A percentile compares a stretch with the other conserved stretches of the same genome.
These are phyloP conservation scores for Peribatodes rhomboidaria DNA, from an alignment of 2,888 invertebrate species.

Conservation along the genomic window DNA sequence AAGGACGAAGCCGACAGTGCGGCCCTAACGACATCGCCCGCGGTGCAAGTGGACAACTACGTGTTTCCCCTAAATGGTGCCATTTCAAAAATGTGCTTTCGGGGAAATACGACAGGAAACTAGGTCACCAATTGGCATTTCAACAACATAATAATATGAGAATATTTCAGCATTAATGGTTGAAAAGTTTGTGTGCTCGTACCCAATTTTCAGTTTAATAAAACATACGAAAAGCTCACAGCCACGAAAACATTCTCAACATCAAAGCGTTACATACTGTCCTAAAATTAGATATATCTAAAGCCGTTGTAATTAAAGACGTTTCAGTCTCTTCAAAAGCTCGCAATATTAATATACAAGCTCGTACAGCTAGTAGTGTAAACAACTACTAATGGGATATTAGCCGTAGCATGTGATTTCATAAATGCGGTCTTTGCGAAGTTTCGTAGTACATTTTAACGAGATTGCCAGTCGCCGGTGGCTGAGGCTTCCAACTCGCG, in stretches of 20 bases:
- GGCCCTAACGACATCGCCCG: slow-evolving; percentile 74
- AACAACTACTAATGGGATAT: slow-evolving; percentile 62
- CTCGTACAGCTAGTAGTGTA: slow-evolving; percentile 45
- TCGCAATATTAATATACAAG: slow-evolving; percentile 31
- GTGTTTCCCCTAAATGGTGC: slow-evolving; percentile 60
- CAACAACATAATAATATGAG: slow-evolving; percentile 15
- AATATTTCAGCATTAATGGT: slow-evolving; percentile 1
- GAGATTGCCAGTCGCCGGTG: slow-evolving; percentile 78
- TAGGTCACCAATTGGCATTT: slow-evolving; percentile 49
- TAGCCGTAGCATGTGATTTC: slow-evolving; percentile 71
- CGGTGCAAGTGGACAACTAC: slow-evolving; percentile 75
- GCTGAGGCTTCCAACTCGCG: slow-evolving; percentile 71
- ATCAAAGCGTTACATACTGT: slow-evolving; percentile 21
- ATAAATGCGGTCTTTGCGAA: slow-evolving; percentile 71
- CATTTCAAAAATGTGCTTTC: slow-evolving; percentile 54
- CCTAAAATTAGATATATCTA: slow-evolving; percentile 12
- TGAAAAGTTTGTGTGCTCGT: neutral
- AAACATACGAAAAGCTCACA: slow-evolving; percentile 16
- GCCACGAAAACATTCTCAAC: slow-evolving; percentile 30
- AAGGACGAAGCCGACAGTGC: slow-evolving; percentile 73
- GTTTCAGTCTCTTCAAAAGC: slow-evolving; percentile 29
- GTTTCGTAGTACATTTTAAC: slow-evolving; percentile 81
- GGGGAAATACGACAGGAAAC: slow-evolving; percentile 51
- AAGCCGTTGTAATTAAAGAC: slow-evolving; percentile 25
- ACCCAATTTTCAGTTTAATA: neutral